A percentile compares a stretch with the other conserved stretches of the same genome.
These are phyloP conservation scores for Andrena dorsata DNA, from an alignment of 2,888 invertebrate species.

Conservation along the genomic window DNA sequence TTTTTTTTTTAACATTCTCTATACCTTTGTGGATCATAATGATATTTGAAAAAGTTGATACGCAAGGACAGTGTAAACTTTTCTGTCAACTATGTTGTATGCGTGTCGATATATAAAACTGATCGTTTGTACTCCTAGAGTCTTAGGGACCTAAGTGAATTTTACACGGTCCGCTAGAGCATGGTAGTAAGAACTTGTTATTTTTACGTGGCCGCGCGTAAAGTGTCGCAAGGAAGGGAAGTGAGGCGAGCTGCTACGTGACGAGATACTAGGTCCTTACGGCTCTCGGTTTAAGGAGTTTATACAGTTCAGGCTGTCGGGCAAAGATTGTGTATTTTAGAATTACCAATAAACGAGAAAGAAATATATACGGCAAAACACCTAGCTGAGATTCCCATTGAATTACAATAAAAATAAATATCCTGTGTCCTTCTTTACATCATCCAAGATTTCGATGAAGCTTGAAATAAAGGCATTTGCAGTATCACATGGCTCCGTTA, in stretches of 20 bases:
- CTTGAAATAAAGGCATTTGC: slow-evolving; percentile 72
- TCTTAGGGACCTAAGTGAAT: slow-evolving; percentile 70
- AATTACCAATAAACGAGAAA: slow-evolving; percentile 74
- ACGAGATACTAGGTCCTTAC: slow-evolving; percentile 70
- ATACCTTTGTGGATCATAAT: slow-evolving; percentile 25
- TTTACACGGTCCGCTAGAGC: slow-evolving; percentile 35
- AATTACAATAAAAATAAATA: slow-evolving; percentile 80
- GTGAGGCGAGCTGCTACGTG: slow-evolving; percentile 25
- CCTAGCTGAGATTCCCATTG: slow-evolving; percentile 81
- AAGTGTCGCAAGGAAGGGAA: slow-evolving; percentile 18
- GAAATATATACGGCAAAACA: slow-evolving; percentile 70
- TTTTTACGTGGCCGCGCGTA: slow-evolving; percentile 30
- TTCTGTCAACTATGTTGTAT: slow-evolving; percentile 51
- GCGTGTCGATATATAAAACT: slow-evolving; percentile 47
- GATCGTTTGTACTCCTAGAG: slow-evolving; percentile 67
- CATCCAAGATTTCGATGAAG: slow-evolving; percentile 77
- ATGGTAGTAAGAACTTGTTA: slow-evolving; percentile 24
- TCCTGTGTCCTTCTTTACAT: slow-evolving; percentile 81
- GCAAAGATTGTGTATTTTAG: slow-evolving; percentile 79
- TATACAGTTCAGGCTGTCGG: slow-evolving; percentile 74
- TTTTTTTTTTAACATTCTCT: neutral
- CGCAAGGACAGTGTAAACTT: slow-evolving; percentile 58
- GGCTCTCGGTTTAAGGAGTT: slow-evolving; percentile 72
- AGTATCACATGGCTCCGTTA: slow-evolving; percentile 70
- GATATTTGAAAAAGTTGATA: slow-evolving; percentile 42